A percentile compares a stretch with the other conserved stretches of the same genome.
Conservation (phyloP, 2,888 invertebrate genomes). For the Dilophus febrilis region DNA sequence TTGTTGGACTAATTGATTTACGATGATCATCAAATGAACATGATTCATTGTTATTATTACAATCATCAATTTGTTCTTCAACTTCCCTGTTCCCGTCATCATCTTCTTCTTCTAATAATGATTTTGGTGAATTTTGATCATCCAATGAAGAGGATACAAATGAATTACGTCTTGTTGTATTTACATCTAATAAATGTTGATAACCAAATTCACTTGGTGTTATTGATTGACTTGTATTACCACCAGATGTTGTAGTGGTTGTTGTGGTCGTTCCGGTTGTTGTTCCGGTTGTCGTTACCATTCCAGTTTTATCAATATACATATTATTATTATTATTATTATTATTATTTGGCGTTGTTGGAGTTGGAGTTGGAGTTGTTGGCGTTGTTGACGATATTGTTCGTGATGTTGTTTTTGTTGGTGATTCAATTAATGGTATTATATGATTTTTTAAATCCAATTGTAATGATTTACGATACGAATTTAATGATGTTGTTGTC, state of each 20-base stretch:
- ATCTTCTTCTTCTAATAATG: no score
- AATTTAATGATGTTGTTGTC: no score
- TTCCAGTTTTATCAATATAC: no score
- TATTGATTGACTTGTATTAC: conserved; percentile 31
- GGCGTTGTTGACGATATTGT: conserved; percentile 7
- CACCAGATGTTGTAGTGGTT: conserved; percentile 23
- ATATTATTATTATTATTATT: no score
- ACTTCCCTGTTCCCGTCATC: conserved; percentile 20
- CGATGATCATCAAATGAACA: conserved; percentile 20
- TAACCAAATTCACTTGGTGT: conserved; percentile 31
- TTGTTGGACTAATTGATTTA: conserved; percentile 37
- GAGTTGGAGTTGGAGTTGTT: conserved; percentile 14
- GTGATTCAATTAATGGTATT: background rate
- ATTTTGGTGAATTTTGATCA: conserved; percentile 26
- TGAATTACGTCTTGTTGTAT: conserved; percentile 15
- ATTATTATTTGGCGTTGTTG: no score
- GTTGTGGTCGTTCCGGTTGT: conserved; percentile 19
- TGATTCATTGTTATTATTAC: no score
- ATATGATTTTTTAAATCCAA: conserved; percentile 14
- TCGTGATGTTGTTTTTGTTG: background rate
- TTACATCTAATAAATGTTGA: conserved; percentile 28
- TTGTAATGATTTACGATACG: conserved; percentile 25
- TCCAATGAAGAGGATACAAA: conserved; percentile 28
- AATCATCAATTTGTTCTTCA: conserved; percentile 13
- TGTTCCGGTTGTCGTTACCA: conserved; percentile 19